Conservation (phyloP, 2,888 invertebrate genomes). For the Plagodis pulveraria region DNA sequence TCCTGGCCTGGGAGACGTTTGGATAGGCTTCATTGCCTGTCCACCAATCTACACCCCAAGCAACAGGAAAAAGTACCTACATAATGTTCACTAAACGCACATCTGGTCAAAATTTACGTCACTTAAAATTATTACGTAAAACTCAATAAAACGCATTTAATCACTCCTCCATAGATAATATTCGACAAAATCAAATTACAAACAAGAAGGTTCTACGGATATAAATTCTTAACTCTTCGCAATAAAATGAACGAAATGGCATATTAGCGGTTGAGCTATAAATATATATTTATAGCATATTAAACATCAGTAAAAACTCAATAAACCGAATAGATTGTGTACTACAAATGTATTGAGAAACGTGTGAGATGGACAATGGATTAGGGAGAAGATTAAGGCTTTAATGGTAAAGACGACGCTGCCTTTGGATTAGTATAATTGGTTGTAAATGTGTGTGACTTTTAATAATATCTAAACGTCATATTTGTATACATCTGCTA, state of each 20-base stretch:
- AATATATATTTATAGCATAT: conserved; percentile 79
- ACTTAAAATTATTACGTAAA: conserved; percentile 45
- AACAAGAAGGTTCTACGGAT: conserved; percentile 62
- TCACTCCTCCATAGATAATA: conserved; percentile 68
- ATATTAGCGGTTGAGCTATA: conserved; percentile 72
- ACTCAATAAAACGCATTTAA: conserved; percentile 66
- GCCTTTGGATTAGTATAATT: conserved; percentile 37
- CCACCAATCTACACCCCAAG: too few species aligned
- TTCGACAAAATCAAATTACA: conserved; percentile 73
- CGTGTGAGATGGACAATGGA: conserved; percentile 50
- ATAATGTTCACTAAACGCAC: too few species aligned
- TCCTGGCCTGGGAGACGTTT: too few species aligned
- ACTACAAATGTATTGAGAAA: conserved; percentile 63
- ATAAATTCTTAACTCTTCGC: conserved; percentile 69
- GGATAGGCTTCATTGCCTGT: too few species aligned
- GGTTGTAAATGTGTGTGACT: conserved; percentile 38
- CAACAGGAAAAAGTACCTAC: too few species aligned
- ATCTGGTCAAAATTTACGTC: too few species aligned
- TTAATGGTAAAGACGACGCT: conserved; percentile 29
- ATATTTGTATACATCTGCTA: conserved; percentile 4
- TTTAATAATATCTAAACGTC: conserved; percentile 22
- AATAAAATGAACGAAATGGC: conserved; percentile 76
- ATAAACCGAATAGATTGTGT: conserved; percentile 57
- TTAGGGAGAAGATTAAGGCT: conserved; percentile 35
- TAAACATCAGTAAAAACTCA: conserved; percentile 76